Evolutionary conservation across 2,888 invertebrate genomes (phyloP).

Genomic region (Pristionchus mayeri): DNA sequence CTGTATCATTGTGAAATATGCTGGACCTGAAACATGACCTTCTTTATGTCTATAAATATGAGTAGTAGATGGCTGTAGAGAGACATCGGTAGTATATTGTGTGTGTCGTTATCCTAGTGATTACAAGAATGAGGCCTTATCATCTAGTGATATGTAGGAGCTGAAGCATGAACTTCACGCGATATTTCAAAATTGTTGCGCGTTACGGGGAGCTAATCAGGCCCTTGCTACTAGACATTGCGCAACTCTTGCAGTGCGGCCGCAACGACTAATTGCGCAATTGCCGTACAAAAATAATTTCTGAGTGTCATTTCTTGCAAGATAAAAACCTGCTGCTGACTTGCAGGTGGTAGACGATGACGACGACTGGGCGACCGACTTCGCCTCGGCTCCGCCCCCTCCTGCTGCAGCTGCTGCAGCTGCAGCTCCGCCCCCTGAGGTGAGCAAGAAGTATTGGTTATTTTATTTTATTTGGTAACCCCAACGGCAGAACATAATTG

Average conservation of each 20-base stretch:
- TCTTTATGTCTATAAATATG: background rate
- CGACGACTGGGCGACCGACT: conserved; percentile 41
- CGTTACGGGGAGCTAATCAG: too few species aligned
- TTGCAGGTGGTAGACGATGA: conserved; percentile 14
- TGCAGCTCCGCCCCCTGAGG: background rate
- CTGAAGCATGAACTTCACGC: background rate
- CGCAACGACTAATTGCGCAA: too few species aligned
- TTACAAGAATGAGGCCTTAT: background rate
- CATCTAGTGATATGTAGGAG: background rate
- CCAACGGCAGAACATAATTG: too few species aligned
- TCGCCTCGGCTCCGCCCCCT: conserved; percentile 37
- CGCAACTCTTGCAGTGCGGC: too few species aligned
- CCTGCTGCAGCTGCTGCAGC: background rate
- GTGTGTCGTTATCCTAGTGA: background rate
- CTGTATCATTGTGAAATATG: too few species aligned
- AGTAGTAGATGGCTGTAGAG: too few species aligned
- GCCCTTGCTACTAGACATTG: too few species aligned
- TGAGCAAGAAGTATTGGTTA: background rate
- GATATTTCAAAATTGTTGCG: background rate
- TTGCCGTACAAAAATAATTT: too few species aligned
- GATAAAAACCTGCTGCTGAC: too few species aligned
- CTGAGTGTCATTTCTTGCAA: too few species aligned
- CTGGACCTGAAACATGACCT: background rate
- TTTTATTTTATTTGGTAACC: background rate
- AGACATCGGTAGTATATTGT: too few species aligned